Evolutionary conservation across 1,140 invertebrate genomes (phyloP).

Genomic region (Listronotus bonariensis): DNA sequence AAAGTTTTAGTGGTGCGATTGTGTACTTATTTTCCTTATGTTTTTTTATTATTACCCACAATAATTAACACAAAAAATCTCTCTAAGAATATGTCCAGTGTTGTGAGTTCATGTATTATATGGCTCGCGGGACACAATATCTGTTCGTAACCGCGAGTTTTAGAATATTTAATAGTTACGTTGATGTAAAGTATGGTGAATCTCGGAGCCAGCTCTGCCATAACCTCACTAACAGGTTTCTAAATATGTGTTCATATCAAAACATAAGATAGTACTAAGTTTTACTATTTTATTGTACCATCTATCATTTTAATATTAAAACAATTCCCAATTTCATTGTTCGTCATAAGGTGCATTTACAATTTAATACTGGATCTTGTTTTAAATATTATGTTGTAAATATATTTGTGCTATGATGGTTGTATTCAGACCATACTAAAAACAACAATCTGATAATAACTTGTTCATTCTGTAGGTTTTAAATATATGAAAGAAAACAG

Average conservation of each 20-base stretch:
- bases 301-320: constrained; percentile 26
- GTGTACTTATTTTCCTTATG: constrained; percentile 51
- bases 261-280: constrained; percentile 45
- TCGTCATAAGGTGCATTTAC: constrained; percentile 27
- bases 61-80: constrained; percentile 14
- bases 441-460: no score
- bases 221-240: constrained; percentile 52
- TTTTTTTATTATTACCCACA: constrained; percentile 13
- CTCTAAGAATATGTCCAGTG: constrained; percentile 34
- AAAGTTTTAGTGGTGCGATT: constrained; percentile 45
- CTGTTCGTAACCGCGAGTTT: constrained; percentile 17
- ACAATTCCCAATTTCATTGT: constrained; percentile 30
- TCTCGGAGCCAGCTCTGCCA: constrained; percentile 52
- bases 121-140: constrained; percentile 20
- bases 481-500: no score
- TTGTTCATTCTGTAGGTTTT: no score
- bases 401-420: no score
- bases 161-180: constrained; percentile 45
- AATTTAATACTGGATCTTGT: background rate
- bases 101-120: constrained; percentile 44
- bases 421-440: no score
- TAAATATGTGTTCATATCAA: constrained; percentile 54
- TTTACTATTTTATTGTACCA: constrained; percentile 47
- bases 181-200: constrained; percentile 48
- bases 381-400: no score